These are phyloP conservation scores for Muscicapa comitata DNA, from an alignment of 2,797 vertebrate genomes.

Conservation along the genomic window DNA sequence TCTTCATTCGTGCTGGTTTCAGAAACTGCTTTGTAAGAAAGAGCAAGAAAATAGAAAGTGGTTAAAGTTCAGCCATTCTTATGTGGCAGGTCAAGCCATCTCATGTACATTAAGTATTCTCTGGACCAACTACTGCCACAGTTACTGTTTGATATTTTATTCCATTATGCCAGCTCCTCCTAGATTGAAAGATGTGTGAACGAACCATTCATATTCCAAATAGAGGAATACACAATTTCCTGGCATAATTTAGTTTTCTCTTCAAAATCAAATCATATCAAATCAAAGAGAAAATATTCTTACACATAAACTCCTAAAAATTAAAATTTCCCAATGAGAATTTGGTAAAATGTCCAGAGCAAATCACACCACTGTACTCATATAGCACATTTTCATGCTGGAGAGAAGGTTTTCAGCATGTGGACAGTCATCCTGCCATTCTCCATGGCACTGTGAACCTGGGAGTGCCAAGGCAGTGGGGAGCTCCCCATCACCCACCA, in stretches of 20 bases:
- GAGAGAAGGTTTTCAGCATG: rapidly evolving
- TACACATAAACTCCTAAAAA: neutral
- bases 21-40: neutral
- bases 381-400: rapidly evolving
- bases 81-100: neutral
- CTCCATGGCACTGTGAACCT: rapidly evolving
- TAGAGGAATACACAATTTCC: neutral
- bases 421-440: rapidly evolving
- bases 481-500: neutral
- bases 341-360: neutral
- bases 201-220: neutral
- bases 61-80: neutral
- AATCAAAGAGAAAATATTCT: neutral
- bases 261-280: neutral
- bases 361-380: neutral
- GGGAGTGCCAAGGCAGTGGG: rapidly evolving
- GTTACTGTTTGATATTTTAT: neutral
- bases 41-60: neutral
- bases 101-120: neutral
- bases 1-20: neutral
- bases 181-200: neutral
- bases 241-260: neutral
- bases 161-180: neutral
- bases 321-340: neutral
- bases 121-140: neutral